Base-by-base conservation (phyloP, 2,113 vertebrate genomes). In the Orcinus orca region DNA sequence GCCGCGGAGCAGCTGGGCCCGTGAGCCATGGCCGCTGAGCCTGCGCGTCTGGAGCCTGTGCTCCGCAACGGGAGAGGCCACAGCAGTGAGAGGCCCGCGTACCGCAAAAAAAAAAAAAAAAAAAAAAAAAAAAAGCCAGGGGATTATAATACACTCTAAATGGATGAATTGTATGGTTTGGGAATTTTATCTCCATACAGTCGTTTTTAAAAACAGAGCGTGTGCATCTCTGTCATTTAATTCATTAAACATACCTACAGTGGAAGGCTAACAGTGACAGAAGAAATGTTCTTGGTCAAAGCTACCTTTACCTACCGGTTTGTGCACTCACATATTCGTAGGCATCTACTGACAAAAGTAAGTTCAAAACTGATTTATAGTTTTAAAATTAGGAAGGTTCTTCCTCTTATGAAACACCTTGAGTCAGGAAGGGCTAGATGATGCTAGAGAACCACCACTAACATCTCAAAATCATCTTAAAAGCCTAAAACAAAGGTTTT, bases 81-180 rank as follows among this genome's bases (percentile, higher is more conserved):
- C 44, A 44, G 44, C 44, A 44, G 44, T 44, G 44, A 44, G 44
- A 44, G 44, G 44, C 44, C 44, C 44, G 8, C 0, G 44, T 44
- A 44, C 44, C 8, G 8, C 44, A 44, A 44, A 44, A 44, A 44
- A 44, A 44, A 44, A 44, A 44, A 44, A 10, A 44, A 44, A 44
- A 44, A 44, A 10, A 44, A 44, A 44, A 44, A 44, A 10, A 44
- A 47, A 77, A 73, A 83, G 44, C 31, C 67, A 86, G 0, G 36
- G 26, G 58, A 65, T 1, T 13, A 7, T 25, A 62, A 5, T 31
- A 62, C 13, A 63, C 36, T 38, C 76, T 18, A 83, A 53, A 55
- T 36, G 36, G 10, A 26, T 60, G 25, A 70, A 8, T 0, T n/a
- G 3, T 7, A n/a, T 4, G 3, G 14, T 36, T 41, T 6, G 13